phyloP scores from a whole-genome alignment of 2,113 vertebrate genomes.

The Harpagus bidentatus region DNA sequence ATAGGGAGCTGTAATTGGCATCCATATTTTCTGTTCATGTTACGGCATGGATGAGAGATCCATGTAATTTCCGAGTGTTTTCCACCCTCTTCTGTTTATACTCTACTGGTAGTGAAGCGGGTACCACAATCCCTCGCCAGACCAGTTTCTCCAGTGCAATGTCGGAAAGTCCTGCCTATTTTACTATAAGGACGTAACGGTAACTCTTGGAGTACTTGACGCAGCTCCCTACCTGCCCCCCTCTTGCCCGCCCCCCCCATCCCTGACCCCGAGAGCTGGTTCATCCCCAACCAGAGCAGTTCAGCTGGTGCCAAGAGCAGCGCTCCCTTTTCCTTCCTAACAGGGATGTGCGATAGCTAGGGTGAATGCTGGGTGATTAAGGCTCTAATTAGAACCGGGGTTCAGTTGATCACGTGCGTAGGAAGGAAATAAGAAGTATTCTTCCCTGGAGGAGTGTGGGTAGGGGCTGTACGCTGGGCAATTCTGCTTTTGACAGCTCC shows the following conservation, averaged over 20 bases:
- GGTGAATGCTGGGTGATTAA: not conserved
- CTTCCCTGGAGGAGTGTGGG: not conserved
- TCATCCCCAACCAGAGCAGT: not conserved
- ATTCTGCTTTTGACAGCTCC: not conserved
- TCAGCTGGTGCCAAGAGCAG: not conserved
- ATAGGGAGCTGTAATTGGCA: not conserved
- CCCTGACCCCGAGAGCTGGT: accelerated
- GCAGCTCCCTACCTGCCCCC: not conserved
- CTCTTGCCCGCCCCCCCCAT: accelerated
- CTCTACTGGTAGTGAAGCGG: not conserved
- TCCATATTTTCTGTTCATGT: not conserved
- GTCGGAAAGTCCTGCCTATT: not conserved
- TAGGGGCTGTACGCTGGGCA: not conserved
- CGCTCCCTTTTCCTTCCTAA: not conserved
- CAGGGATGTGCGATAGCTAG: not conserved
- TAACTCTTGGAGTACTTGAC: not conserved
- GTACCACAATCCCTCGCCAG: not conserved
- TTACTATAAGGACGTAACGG: not conserved
- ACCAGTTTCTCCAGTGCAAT: not conserved
- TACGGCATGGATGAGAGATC: not conserved
- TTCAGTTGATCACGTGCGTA: not conserved
- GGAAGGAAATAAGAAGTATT: not conserved
- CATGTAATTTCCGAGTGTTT: not conserved
- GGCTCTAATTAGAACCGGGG: not conserved
- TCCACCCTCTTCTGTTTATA: not conserved